A percentile compares a stretch with the other conserved stretches of the same genome.
phyloP scores from a whole-genome alignment of 2,888 invertebrate species.

The Mythimna ferrago region DNA sequence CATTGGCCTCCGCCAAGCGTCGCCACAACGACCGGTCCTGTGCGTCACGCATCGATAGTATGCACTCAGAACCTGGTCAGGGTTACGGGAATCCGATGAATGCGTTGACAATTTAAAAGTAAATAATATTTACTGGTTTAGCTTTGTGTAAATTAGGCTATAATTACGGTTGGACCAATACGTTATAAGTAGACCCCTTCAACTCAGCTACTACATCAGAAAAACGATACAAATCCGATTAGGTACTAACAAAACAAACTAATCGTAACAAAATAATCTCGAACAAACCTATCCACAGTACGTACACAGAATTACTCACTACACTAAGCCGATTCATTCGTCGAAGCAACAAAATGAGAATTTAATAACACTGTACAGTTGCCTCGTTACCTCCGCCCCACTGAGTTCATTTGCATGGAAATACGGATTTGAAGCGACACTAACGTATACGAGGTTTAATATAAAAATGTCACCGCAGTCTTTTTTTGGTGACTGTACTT shows the following conservation, averaged over 20 bases:
- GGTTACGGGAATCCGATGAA: too few species aligned
- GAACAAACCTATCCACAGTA: background rate
- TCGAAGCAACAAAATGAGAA: constrained; percentile 65
- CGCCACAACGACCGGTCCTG: too few species aligned
- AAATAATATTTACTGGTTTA: too few species aligned
- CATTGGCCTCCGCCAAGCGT: too few species aligned
- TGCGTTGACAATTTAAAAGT: too few species aligned
- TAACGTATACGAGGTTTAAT: constrained; percentile 48
- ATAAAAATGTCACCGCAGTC: constrained; percentile 44
- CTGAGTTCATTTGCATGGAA: constrained; percentile 69
- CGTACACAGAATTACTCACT: constrained; percentile 15
- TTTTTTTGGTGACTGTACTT: constrained; percentile 49
- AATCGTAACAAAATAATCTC: constrained; percentile 7
- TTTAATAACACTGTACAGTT: constrained; percentile 67
- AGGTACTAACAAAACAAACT: constrained; percentile 1
- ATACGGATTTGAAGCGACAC: constrained; percentile 65
- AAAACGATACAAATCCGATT: background rate
- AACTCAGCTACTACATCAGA: background rate
- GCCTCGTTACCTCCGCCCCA: constrained; percentile 55
- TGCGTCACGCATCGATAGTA: too few species aligned
- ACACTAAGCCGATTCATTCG: constrained; percentile 45
- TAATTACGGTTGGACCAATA: too few species aligned
- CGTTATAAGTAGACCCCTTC: too few species aligned
- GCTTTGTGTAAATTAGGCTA: too few species aligned
- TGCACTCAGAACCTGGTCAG: too few species aligned